Base-by-base conservation (phyloP, 1,140 invertebrate genomes). In the Pogonus chalceus region DNA sequence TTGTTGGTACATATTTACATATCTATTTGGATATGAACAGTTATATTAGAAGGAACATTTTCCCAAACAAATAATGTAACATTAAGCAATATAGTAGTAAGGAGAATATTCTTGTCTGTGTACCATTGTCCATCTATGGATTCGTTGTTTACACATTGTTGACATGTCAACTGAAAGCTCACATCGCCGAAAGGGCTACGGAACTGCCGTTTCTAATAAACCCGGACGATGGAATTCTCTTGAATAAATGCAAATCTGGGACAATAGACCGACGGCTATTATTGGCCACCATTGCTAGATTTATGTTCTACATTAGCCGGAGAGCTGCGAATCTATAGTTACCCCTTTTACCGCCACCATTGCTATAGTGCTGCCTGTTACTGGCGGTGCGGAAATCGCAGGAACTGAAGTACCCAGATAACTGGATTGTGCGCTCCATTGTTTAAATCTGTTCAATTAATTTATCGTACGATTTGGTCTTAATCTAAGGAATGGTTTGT, bases 401-500 rank as follows among this genome's bases (percentile, higher is more conserved):
- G 18, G 37, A 10, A 3, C 9, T 43, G 9, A 4, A 43, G 9
- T 43, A 43, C 9, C 9, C 37, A 43, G 37, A 43, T 43, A 43
- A 43, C 37, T 12, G 37, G 37, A 43, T 43, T 43, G 9, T 18
- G 37, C 37, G 37, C 18, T 43, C 37, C 37, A 12, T 43, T 43
- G 37, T 43, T 43, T 43, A 43, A 43, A 43, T 43, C 37, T 43
- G 37, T 43, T 43, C 37, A 43, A 43, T 43, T 43, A 43, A 43
- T 43, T 43, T 43, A 43, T 43, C 37, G 37, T 43, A 43, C 37
- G 37, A 43, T 43, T 43, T 43, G 37, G 37, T 43, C 37, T 43
- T 43, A 43, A 43, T 43, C 37, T 43, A 43, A 43, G 37, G 9
- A 43, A 43, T 43, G 37, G 37, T 43, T 43, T 43, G 37, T 43